Evolutionary conservation across 1,140 invertebrate genomes (phyloP).

Genomic region (Cotesia glomerata): DNA sequence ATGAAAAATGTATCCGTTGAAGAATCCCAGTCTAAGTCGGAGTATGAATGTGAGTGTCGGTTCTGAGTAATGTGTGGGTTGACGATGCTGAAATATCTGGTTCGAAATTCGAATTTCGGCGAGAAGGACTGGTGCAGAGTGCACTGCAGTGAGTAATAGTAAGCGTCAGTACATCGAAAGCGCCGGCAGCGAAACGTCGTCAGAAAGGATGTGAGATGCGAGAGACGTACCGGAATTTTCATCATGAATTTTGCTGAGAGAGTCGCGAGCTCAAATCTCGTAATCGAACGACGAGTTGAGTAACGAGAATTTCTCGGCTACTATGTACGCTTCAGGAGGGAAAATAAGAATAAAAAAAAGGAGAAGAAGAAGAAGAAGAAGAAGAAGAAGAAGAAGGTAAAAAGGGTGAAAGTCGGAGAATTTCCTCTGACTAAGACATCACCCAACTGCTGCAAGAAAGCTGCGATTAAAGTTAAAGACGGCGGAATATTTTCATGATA

Average conservation of each 20-base stretch:
- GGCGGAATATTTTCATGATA: background rate
- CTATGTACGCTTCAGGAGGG: background rate
- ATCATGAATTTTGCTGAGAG: constrained; percentile 11
- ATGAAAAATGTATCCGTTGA: constrained; percentile 28
- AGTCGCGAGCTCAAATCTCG: constrained; percentile 15
- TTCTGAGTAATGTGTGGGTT: constrained; percentile 1
- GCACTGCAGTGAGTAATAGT: background rate
- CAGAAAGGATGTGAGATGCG: background rate
- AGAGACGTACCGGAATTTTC: constrained; percentile 22
- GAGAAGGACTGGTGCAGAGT: background rate
- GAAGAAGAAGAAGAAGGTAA: background rate
- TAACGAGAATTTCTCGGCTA: background rate
- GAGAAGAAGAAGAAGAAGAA: background rate
- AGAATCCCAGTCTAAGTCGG: constrained; percentile 3
- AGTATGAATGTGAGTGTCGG: background rate
- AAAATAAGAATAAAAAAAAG: background rate
- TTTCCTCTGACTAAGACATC: background rate
- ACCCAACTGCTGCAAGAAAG: background rate
- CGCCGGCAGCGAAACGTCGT: background rate
- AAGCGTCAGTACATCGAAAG: no score
- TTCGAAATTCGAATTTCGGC: background rate
- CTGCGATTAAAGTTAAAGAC: background rate
- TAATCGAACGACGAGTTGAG: constrained; percentile 16
- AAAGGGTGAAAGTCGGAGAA: background rate
- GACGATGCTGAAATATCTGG: background rate